Evolutionary conservation across 2,113 vertebrate genomes (phyloP).

Genomic region (Phylloscopus trochilus): DNA sequence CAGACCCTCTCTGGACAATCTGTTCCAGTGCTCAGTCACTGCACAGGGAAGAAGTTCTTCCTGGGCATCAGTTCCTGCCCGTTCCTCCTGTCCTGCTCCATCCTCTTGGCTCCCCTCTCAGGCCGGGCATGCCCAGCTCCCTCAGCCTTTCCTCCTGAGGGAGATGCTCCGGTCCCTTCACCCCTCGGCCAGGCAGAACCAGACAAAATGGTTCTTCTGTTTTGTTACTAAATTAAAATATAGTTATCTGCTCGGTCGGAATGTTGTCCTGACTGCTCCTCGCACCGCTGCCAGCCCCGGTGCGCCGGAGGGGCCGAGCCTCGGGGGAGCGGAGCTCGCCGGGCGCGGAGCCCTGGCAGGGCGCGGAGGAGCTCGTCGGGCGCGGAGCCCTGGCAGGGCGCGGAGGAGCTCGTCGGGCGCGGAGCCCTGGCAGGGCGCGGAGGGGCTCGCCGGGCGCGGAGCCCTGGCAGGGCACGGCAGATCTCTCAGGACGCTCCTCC

Average conservation of each 20-base stretch:
- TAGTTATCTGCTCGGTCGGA: fast-evolving
- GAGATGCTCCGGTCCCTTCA: background rate
- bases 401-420: fast-evolving
- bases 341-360: background rate
- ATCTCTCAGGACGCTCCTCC: background rate
- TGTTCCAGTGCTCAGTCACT: background rate
- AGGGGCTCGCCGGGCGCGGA: fast-evolving
- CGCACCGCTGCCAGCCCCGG: background rate
- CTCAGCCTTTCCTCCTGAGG: background rate
- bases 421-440: no score
- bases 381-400: no score
- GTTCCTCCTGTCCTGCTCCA: background rate
- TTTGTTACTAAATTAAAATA: fast-evolving
- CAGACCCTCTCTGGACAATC: background rate
- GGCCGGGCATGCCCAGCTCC: background rate
- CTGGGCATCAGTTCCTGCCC: background rate
- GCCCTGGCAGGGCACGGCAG: background rate
- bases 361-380: background rate
- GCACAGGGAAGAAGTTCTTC: background rate
- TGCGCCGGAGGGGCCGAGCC: background rate
- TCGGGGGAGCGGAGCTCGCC: fast-evolving
- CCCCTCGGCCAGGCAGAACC: no score
- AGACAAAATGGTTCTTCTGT: fast-evolving
- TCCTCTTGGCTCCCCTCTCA: background rate
- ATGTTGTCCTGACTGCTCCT: fast-evolving